Evolutionary conservation across 2,113 vertebrate genomes (phyloP).

Genomic region (Alouatta palliata): DNA sequence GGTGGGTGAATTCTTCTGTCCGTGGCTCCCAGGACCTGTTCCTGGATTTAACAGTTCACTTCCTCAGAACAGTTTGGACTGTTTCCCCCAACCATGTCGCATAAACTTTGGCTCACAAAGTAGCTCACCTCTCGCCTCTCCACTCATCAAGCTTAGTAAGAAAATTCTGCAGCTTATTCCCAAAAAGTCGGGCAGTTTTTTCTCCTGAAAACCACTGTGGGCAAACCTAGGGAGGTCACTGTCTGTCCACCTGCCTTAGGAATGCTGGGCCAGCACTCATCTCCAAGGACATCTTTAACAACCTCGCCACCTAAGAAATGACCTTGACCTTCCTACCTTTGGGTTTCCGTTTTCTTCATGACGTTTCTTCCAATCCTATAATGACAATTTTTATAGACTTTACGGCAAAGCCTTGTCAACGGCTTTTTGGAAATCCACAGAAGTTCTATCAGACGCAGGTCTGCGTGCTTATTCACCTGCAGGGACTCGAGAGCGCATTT

Average conservation of each 20-base stretch:
- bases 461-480: rapidly evolving
- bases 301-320: not conserved
- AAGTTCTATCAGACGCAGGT: not conserved
- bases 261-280: not conserved
- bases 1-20: not conserved
- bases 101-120: not conserved
- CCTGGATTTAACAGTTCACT: not conserved
- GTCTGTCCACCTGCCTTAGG: rapidly evolving
- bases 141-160: not conserved
- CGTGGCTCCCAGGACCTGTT: not conserved
- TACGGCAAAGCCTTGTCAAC: not conserved
- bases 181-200: not conserved
- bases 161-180: not conserved
- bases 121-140: not conserved
- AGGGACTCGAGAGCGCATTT: not conserved
- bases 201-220: not conserved
- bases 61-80: not conserved
- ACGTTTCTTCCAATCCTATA: not conserved
- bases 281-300: not conserved
- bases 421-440: not conserved
- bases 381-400: not conserved
- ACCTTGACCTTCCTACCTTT: not conserved
- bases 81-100: not conserved
- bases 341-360: not conserved
- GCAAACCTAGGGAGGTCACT: not conserved